A percentile compares a stretch with the other conserved stretches of the same genome.
Conservation (phyloP, 1,140 invertebrate genomes). For the Brachionus angularis region DNA sequence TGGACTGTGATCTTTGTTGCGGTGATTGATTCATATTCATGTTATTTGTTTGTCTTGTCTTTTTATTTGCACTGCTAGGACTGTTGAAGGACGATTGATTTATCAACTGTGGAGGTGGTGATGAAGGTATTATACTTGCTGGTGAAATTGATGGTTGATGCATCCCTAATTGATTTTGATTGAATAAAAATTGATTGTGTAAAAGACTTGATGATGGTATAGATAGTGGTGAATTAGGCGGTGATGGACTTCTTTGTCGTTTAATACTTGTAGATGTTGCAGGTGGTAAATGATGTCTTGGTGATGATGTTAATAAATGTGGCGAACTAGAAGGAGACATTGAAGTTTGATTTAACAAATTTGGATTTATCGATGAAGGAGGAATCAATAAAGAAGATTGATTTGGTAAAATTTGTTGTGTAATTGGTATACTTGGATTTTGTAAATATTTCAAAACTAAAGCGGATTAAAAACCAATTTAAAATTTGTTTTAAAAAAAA, state of each 20-base stretch:
- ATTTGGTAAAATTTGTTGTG: not conserved
- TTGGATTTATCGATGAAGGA: not conserved
- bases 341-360: not conserved
- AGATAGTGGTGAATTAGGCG: constrained; percentile 2
- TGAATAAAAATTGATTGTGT: constrained; percentile 15
- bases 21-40: not conserved
- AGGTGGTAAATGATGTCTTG: not conserved
- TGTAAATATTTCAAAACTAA: not conserved
- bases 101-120: not conserved
- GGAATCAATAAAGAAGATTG: not conserved
- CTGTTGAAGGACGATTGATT: not conserved
- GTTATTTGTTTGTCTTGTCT: too few relatives aligned
- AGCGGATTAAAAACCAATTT: too few relatives aligned
- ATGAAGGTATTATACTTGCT: not conserved
- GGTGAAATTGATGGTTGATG: constrained; percentile 3
- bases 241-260: constrained; percentile 21
- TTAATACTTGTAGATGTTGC: not conserved
- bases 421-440: not conserved
- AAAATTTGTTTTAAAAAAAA: too few relatives aligned
- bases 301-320: constrained; percentile 4
- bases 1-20: not conserved
- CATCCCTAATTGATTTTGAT: constrained; percentile 21
- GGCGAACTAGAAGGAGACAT: not conserved
- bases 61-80: constrained; percentile 13
- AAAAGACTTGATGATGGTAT: not conserved